phyloP scores from a whole-genome alignment of 2,797 vertebrate genomes.

The Sebastes hubbsi region DNA sequence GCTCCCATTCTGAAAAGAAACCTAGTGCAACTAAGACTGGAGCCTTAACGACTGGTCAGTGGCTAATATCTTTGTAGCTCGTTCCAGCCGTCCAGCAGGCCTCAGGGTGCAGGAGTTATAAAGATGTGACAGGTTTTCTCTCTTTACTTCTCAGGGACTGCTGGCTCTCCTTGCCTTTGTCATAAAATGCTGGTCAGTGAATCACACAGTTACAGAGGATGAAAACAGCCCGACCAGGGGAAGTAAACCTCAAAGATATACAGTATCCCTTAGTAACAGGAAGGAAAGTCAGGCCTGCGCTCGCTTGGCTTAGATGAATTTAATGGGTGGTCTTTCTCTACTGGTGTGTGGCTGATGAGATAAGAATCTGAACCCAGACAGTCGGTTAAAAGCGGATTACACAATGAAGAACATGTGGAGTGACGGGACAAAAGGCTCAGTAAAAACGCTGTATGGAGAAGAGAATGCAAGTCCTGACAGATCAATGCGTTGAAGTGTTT shows the following conservation, averaged over 20 bases:
- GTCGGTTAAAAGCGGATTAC: constrained; percentile 53
- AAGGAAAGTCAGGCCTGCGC: constrained; percentile 24
- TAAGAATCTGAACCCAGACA: constrained; percentile 49
- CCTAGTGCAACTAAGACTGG: background rate
- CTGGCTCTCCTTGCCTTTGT: constrained; percentile 15
- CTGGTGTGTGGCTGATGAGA: constrained; percentile 51
- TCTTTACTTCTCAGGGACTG: constrained; percentile 25
- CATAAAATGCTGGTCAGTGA: constrained; percentile 54
- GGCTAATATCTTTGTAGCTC: constrained; percentile 40
- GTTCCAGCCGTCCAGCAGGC: constrained; percentile 16
- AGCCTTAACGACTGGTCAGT: constrained; percentile 29
- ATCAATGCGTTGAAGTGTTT: constrained; percentile 33
- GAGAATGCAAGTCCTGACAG: constrained; percentile 25
- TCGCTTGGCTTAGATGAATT: constrained; percentile 30
- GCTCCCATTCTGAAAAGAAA: background rate
- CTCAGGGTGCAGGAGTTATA: constrained; percentile 35
- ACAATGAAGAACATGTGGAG: constrained; percentile 52
- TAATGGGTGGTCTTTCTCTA: constrained; percentile 58
- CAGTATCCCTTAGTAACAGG: constrained; percentile 38
- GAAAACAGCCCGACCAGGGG: constrained; percentile 49
- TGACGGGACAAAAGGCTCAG: constrained; percentile 59
- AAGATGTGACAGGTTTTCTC: constrained; percentile 41
- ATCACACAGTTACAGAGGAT: constrained; percentile 46
- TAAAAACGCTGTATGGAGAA: constrained; percentile 19
- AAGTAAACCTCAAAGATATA: constrained; percentile 45